Conservation (phyloP, 2,113 vertebrate species). For the Scytalopus superciliaris region DNA sequence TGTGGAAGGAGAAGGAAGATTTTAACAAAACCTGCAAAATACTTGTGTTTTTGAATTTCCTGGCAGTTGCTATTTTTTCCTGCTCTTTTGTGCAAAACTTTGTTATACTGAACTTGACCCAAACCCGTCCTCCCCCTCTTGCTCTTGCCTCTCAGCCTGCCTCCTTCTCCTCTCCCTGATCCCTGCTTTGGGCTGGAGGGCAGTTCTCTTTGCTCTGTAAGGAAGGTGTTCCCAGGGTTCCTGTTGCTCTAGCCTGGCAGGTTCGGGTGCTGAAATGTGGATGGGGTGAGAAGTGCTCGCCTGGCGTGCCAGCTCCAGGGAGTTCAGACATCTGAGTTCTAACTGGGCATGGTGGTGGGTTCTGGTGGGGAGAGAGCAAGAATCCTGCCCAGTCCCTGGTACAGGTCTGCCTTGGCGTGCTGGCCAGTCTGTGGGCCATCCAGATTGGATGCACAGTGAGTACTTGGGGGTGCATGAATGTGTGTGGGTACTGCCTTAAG, state of each 20-base stretch:
- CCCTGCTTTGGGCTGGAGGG: neutral
- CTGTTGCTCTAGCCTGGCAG: neutral
- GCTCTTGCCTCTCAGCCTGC: neutral
- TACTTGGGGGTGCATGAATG: accelerated
- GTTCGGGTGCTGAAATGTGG: neutral
- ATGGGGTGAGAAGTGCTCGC: neutral
- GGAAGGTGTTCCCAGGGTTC: neutral
- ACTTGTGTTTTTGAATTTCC: neutral
- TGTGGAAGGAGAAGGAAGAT: neutral
- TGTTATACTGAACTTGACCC: neutral
- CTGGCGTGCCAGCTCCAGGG: neutral
- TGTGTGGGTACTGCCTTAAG: neutral
- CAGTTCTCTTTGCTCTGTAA: neutral
- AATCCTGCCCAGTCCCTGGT: neutral
- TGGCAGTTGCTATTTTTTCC: neutral
- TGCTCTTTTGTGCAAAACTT: neutral
- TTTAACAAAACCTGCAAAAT: neutral
- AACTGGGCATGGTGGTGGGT: accelerated
- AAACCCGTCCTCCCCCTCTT: neutral
- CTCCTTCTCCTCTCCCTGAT: neutral
- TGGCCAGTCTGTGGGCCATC: too few relatives aligned
- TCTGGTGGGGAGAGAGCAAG: neutral
- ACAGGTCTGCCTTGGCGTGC: neutral
- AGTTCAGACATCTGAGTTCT: accelerated
- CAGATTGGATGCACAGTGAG: accelerated